Conservation (phyloP, 2,888 invertebrate species). For the Pasiphila rectangulata region DNA sequence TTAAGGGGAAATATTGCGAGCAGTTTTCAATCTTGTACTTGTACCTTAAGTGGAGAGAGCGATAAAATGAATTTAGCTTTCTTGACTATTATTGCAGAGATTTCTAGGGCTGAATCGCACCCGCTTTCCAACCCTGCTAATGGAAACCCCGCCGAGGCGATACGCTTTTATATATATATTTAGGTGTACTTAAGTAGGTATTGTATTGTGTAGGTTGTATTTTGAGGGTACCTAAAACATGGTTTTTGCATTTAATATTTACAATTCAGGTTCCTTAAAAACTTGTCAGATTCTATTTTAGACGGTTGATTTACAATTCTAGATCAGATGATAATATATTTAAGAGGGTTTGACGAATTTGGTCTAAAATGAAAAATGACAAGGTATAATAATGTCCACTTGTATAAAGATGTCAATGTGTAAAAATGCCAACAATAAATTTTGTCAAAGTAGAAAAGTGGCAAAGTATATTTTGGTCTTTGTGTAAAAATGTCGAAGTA, state of each 20-base stretch:
- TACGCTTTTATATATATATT: slow-evolving; percentile 15
- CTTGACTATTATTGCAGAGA: slow-evolving; percentile 76
- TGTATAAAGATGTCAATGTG: too few relatives aligned
- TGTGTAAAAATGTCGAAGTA: too few relatives aligned
- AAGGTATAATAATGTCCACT: too few relatives aligned
- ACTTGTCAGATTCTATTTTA: too few relatives aligned
- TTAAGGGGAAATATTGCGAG: slow-evolving; percentile 69
- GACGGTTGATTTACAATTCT: too few relatives aligned
- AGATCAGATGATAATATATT: too few relatives aligned
- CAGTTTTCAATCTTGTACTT: slow-evolving; percentile 74
- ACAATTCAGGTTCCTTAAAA: too few relatives aligned
- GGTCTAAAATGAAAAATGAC: too few relatives aligned
- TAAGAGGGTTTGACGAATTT: too few relatives aligned
- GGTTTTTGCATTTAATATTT: slow-evolving; percentile 18
- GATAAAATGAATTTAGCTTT: slow-evolving; percentile 77
- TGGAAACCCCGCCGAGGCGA: slow-evolving; percentile 38
- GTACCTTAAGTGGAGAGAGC: slow-evolving; percentile 73
- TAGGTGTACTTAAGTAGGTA: slow-evolving; percentile 20
- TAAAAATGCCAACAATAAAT: too few relatives aligned
- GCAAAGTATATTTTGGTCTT: too few relatives aligned
- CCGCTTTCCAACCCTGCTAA: slow-evolving; percentile 46
- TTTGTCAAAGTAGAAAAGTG: too few relatives aligned
- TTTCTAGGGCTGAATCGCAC: slow-evolving; percentile 59
- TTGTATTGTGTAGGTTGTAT: slow-evolving; percentile 3
- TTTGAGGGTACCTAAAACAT: slow-evolving; percentile 8